Conservation (phyloP, 2,113 vertebrate genomes). For the Xyliphius kryptos region DNA sequence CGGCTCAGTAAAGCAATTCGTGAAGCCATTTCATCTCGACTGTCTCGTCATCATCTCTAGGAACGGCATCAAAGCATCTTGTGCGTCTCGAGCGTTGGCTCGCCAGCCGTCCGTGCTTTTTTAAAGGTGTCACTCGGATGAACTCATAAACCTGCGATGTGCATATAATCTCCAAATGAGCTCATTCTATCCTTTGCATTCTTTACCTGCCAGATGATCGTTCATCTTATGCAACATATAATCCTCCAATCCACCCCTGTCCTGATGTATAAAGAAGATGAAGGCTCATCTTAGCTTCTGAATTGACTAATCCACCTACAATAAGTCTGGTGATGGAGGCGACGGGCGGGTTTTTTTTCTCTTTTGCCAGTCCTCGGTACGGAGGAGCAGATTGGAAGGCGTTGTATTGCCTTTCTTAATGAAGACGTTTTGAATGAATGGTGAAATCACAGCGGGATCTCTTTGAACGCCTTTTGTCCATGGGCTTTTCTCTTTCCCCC, state of each 20-base stretch:
- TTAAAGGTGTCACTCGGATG: no score
- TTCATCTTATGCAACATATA: slow-evolving; percentile 43
- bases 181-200: slow-evolving; percentile 32
- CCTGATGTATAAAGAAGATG: no score
- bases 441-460: slow-evolving; percentile 18
- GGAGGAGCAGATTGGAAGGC: slow-evolving; percentile 36
- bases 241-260: slow-evolving; percentile 51
- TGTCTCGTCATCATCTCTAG: no score
- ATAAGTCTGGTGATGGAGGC: slow-evolving; percentile 39
- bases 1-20: no score
- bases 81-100: no score
- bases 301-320: slow-evolving; percentile 53
- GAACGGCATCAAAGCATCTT: no score
- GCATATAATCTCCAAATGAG: slow-evolving; percentile 7
- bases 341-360: slow-evolving; percentile 39
- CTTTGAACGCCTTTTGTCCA: slow-evolving; percentile 27
- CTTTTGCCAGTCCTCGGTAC: slow-evolving; percentile 8
- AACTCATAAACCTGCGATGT: no score
- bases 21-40: no score
- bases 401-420: slow-evolving; percentile 40
- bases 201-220: slow-evolving; percentile 41
- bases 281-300: no score
- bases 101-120: no score
- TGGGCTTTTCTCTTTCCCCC: no score
- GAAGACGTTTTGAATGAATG: slow-evolving; percentile 42